A percentile compares a stretch with the other conserved stretches of the same genome.
These are phyloP conservation scores for Gari tellinella DNA, from an alignment of 2,888 invertebrate genomes.

Conservation along the genomic window DNA sequence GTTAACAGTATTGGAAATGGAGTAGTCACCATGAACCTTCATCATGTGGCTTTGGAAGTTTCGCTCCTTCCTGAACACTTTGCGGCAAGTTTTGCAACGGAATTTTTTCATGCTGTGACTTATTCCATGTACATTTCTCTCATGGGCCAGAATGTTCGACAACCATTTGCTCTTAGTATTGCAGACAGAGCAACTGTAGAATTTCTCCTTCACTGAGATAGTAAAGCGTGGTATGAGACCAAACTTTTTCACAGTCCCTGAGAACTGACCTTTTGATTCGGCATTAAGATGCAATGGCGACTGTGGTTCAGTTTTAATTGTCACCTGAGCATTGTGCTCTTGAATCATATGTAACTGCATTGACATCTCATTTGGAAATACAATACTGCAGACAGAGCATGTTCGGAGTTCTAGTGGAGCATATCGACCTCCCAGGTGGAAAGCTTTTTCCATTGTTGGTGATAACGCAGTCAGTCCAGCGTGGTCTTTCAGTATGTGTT, in stretches of 20 bases:
- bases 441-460: conserved; percentile 62
- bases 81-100: conserved; percentile 81
- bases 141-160: conserved; percentile 96
- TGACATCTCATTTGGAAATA: conserved; percentile 83
- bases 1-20: conserved; percentile 24
- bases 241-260: conserved; percentile 61
- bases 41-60: conserved; percentile 74
- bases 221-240: conserved; percentile 57
- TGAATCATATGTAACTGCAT: conserved; percentile 85
- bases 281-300: conserved; percentile 38
- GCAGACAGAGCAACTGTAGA: conserved; percentile 95
- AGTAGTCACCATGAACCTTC: conserved; percentile 55
- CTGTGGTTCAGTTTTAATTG: conserved; percentile 72
- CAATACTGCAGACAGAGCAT: conserved; percentile 83
- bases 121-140: conserved; percentile 87
- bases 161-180: conserved; percentile 95
- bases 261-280: conserved; percentile 50
- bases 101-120: conserved; percentile 61
- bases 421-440: conserved; percentile 57
- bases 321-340: conserved; percentile 83
- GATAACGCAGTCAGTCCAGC: conserved; percentile 59
- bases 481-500: conserved; percentile 78
- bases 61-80: conserved; percentile 80
- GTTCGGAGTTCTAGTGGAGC: conserved; percentile 66
- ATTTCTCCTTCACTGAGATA: conserved; percentile 83